These are phyloP conservation scores for Pelvicachromis taeniatus DNA, from an alignment of 2,113 vertebrate species.

Conservation along the genomic window DNA sequence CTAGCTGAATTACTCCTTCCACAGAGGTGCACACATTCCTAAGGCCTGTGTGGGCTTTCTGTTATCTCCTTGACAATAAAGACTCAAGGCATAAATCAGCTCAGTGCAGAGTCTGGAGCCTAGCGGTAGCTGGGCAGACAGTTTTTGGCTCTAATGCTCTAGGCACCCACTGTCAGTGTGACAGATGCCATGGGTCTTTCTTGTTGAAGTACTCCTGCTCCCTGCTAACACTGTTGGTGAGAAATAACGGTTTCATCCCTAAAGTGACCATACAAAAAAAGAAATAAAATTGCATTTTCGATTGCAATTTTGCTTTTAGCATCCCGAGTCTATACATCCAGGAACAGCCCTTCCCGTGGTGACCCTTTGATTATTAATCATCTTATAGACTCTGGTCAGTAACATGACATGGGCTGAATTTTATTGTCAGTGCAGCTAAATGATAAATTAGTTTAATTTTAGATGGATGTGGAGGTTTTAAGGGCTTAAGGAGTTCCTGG, in stretches of 20 bases:
- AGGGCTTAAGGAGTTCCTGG: conserved; percentile 21
- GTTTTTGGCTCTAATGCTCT: not conserved
- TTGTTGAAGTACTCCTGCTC: conserved; percentile 2
- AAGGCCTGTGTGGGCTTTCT: not conserved
- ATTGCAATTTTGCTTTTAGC: not conserved
- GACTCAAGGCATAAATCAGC: not conserved
- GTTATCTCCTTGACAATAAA: conserved; percentile 41
- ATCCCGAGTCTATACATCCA: not conserved
- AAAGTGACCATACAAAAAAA: not conserved
- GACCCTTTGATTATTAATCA: not conserved
- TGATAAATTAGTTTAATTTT: not conserved
- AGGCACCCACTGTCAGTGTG: not conserved
- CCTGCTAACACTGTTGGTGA: not conserved
- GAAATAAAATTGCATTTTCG: not conserved
- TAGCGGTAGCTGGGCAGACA: not conserved
- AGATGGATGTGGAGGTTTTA: not conserved
- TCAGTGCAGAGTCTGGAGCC: conserved; percentile 1
- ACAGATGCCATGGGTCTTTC: not conserved
- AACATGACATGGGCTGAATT: not conserved
- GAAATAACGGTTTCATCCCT: conserved; percentile 18
- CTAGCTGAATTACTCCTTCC: conserved; percentile 8
- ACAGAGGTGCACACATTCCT: conserved; percentile 18
- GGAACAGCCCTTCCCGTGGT: not conserved
- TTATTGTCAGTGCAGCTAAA: not conserved
- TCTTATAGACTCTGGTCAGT: not conserved